Base-by-base conservation (phyloP, 2,113 vertebrate genomes). In the Zosterops lateralis region DNA sequence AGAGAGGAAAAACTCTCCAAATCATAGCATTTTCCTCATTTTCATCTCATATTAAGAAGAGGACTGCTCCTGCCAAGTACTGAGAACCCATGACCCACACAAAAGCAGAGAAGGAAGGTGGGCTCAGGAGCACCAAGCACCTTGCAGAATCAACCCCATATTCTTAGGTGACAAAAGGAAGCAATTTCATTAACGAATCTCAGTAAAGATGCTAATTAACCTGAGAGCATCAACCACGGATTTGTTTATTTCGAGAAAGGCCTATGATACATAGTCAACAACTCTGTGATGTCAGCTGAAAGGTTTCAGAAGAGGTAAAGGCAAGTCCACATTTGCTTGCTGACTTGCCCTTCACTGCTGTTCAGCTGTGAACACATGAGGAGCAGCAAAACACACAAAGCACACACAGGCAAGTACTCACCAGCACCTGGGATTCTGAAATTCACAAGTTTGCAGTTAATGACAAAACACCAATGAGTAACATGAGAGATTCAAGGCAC, bases 321-420 rank as follows among this genome's bases (percentile, higher is more conserved):
- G 85, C 72, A 96, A 92, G 78, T 67, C 76, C 32, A 34, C 93
- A 89, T 87, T 92, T 76, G 42, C 50, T 91, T 89, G 86, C 31
- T 75, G 85, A 92, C 90, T 91, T 91, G 86, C 90, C 92, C 94
- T 94, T 97, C 93, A 87, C 74, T 62, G 68, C 96, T 94, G 87
- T 83, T 92, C 91, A 96, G 90, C 92, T 96, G 93, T 96, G 93
- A 97, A 89, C 84, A 92, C 1, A 24, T 93, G 92, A 96, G 93
- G 97, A 96, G 95, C 48, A 96, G 94, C 89, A 93, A 89, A 75
- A 95, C 32, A 84, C 83, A 84, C 84, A 84, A 80, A 92, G 91
- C 96, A 91, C 93, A 93, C 34, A 51, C 28, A 97, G 90, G 95
- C 96, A 96, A 78, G 76, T 96, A 97, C 95, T 97, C 94, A 97